Base-by-base conservation (phyloP, 2,888 invertebrate species). In the Ichneumon xanthorius region DNA sequence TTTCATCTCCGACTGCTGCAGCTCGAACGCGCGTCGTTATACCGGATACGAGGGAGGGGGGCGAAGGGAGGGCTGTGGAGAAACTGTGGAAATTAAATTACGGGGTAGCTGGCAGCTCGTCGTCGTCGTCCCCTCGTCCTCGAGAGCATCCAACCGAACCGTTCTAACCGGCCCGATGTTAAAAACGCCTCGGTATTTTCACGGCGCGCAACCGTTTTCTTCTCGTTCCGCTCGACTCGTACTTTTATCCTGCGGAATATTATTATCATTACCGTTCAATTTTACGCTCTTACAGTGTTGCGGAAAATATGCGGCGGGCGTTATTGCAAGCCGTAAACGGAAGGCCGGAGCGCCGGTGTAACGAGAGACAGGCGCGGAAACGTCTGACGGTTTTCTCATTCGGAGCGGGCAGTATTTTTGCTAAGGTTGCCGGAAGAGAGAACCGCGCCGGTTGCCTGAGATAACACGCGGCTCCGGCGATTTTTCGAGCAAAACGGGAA, bases 221-320 rank as follows among this genome's bases (percentile, higher is more conserved):
- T 48, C 67, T 45, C 48, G 65, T 48, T 58, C 48, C 48, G 48
- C 48, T 19, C 50, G 70, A 65, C 75, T 77, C 76, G 70, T 79
- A 58, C 61, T 61, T 33, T 58, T 72, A 80, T 77, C 37, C 22
- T 19, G 16, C 22, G n/a, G 4, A 30, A 58, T 72, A 45, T 76
- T 22, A 80, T 80, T 72, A 82, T 82, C 37, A 80, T 63, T 80
- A 65, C 67, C 80, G 76, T 80, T 85, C 45, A 65, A 71, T 65
- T 82, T 80, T 67, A 82, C 76, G 72, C 53, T 76, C 72, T 85
- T 82, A 82, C 82, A 85, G 82, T 80, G 82, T 82, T 61, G 37
- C 45, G 80, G 71, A 76, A 80, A 82, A 80, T 71, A 67, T 67
- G 71, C 61, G 33, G 76, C 71, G 72, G 80, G 80, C 76, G 79